These are phyloP conservation scores for Perizoma flavofasciatum DNA, from an alignment of 2,888 invertebrate genomes.

Conservation along the genomic window DNA sequence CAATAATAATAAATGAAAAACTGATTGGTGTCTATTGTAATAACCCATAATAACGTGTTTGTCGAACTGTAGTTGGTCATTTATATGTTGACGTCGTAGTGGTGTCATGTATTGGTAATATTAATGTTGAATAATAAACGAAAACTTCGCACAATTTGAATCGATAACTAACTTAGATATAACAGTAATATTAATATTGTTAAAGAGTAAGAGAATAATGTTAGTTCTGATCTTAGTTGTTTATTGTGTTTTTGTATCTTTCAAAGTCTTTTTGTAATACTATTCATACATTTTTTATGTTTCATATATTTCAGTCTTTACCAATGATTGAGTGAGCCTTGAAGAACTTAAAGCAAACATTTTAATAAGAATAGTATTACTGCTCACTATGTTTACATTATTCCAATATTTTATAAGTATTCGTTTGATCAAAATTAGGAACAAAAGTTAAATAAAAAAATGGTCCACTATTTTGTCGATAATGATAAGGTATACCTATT, in stretches of 20 bases:
- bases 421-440: slow-evolving; percentile 70
- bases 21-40: slow-evolving; percentile 80
- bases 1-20: slow-evolving; percentile 58
- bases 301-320: slow-evolving; percentile 2
- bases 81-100: slow-evolving; percentile 68
- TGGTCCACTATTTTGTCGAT: slow-evolving; percentile 79
- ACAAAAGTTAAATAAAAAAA: slow-evolving; percentile 65
- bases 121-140: slow-evolving; percentile 61
- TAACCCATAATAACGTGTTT: slow-evolving; percentile 46
- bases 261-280: slow-evolving; percentile 9
- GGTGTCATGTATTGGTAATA: slow-evolving; percentile 67
- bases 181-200: slow-evolving; percentile 65
- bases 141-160: slow-evolving; percentile 80
- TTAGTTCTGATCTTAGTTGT: slow-evolving; percentile 25
- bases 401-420: slow-evolving; percentile 48
- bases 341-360: background rate
- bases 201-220: slow-evolving; percentile 50
- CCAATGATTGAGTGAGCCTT: background rate
- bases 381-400: slow-evolving; percentile 34
- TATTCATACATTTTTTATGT: slow-evolving; percentile 3
- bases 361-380: slow-evolving; percentile 19
- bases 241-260: slow-evolving; percentile 17
- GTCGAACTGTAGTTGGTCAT: slow-evolving; percentile 53
- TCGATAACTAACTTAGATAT: slow-evolving; percentile 76
- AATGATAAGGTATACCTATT: slow-evolving; percentile 63